Evolutionary conservation across 2,797 vertebrate species (phyloP).

Genomic region (Sparus aurata): DNA sequence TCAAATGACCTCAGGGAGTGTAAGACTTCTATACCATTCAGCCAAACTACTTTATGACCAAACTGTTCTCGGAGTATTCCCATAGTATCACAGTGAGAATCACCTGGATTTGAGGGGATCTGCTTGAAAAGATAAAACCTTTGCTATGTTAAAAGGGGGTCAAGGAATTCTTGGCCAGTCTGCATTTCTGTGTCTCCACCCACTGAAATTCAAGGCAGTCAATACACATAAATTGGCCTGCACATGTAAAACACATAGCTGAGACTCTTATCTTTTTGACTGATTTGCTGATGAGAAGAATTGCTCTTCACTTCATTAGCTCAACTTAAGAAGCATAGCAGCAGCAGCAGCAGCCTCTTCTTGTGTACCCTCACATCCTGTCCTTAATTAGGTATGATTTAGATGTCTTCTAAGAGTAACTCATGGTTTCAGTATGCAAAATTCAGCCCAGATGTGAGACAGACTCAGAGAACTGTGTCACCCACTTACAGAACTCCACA

Average conservation of each 20-base stretch:
- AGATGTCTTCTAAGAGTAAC: constrained; percentile 23
- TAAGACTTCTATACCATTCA: background rate
- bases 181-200: background rate
- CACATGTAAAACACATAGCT: background rate
- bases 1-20: background rate
- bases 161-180: background rate
- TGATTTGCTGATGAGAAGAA: constrained; percentile 4
- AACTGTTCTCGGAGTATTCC: background rate
- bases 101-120: too few relatives aligned
- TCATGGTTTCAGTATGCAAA: constrained; percentile 40
- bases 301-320: constrained; percentile 15
- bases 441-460: constrained; percentile 56
- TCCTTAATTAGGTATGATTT: constrained; percentile 28
- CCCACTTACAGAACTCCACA: constrained; percentile 48
- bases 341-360: background rate
- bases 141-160: background rate
- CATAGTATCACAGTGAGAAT: too few relatives aligned
- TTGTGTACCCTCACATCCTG: constrained; percentile 17
- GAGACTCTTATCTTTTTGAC: background rate
- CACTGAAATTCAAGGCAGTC: background rate
- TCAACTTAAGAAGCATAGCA: background rate
- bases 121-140: background rate
- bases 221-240: background rate
- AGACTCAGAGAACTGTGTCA: constrained; percentile 63
- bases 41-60: too few relatives aligned